A percentile compares a stretch with the other conserved stretches of the same genome.
These are phyloP conservation scores for Thomomys bottae DNA, from an alignment of 2,113 vertebrate species.

Conservation along the genomic window DNA sequence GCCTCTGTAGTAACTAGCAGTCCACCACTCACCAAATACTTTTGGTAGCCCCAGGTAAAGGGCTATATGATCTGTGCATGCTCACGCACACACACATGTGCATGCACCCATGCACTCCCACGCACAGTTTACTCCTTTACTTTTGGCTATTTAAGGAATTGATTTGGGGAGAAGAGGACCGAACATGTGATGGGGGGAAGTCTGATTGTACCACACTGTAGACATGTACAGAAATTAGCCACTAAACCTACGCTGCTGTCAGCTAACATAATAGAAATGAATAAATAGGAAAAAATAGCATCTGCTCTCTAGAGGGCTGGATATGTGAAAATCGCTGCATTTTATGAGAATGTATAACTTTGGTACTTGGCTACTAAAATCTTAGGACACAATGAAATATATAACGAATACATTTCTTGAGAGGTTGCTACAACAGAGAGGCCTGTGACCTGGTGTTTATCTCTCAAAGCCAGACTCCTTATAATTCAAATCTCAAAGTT, in stretches of 20 bases:
- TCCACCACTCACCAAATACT: neutral
- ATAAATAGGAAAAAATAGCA: no score
- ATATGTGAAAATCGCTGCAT: neutral
- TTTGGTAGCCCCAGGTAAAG: no score
- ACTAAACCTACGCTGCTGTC: no score
- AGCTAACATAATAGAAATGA: no score
- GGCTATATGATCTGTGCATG: no score
- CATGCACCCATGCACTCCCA: neutral
- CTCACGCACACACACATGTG: no score
- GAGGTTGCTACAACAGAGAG: neutral
- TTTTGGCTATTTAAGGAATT: neutral
- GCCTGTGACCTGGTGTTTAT: neutral
- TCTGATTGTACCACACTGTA: no score
- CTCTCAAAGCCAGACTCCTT: neutral
- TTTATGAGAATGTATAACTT: conserved; percentile 4
- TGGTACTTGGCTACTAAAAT: conserved; percentile 20
- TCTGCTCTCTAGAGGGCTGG: neutral
- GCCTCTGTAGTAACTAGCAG: conserved; percentile 31
- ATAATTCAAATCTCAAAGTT: neutral
- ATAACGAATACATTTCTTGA: no score
- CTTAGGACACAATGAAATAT: neutral
- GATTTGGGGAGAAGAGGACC: no score
- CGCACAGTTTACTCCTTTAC: neutral
- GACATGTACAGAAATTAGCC: no score
- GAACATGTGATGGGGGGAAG: no score